Conservation (phyloP, 2,888 invertebrate genomes). For the Erynnis tages region DNA sequence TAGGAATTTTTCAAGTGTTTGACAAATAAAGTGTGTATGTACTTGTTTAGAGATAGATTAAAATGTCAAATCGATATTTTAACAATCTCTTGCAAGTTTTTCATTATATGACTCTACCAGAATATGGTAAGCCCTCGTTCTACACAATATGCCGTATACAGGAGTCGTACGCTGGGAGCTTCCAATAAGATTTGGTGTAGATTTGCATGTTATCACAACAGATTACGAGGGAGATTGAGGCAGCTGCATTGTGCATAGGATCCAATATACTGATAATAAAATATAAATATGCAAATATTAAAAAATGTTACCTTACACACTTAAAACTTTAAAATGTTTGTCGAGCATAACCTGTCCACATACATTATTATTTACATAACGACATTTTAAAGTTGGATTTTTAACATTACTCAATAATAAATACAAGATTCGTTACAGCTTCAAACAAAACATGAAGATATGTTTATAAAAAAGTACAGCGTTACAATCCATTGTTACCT, state of each 20-base stretch:
- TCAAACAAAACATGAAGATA: constrained; percentile 38
- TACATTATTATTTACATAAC: constrained; percentile 4
- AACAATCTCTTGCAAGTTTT: constrained; percentile 15
- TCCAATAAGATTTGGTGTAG: too few relatives aligned
- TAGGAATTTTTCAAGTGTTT: too few relatives aligned
- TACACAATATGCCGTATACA: constrained; percentile 17
- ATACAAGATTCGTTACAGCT: constrained; percentile 17
- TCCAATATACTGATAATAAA: not conserved
- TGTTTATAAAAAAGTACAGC: constrained; percentile 44
- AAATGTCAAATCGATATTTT: constrained; percentile 22
- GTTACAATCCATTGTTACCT: constrained; percentile 55
- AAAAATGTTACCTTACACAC: not conserved
- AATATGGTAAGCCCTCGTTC: not conserved
- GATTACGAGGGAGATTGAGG: too few relatives aligned
- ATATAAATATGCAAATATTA: not conserved
- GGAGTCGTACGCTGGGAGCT: too few relatives aligned
- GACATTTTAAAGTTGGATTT: constrained; percentile 24
- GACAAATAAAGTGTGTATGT: too few relatives aligned
- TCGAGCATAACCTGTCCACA: not conserved
- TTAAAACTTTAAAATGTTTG: not conserved
- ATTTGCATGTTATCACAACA: too few relatives aligned
- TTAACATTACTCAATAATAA: constrained; percentile 28
- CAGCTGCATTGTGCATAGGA: not conserved
- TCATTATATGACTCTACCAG: too few relatives aligned
- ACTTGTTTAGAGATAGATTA: constrained; percentile 11